Percentiles rank a stretch among this genome's conserved stretches.
These are phyloP conservation scores for Trachelus stipa DNA, from an alignment of 2,888 invertebrate genomes.

Conservation along the genomic window DNA sequence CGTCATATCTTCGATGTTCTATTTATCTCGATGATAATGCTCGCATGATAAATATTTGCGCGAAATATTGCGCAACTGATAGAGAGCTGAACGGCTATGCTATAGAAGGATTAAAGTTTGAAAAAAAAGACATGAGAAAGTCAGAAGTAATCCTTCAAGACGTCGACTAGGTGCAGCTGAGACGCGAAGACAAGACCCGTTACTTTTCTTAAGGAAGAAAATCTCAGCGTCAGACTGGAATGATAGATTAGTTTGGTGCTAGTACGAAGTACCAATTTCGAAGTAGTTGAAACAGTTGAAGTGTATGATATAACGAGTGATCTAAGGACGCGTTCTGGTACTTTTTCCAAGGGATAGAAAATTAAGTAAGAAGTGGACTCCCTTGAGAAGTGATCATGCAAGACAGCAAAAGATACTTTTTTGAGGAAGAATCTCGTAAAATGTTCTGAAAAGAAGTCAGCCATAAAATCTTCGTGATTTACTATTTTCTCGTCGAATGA, in stretches of 20 bases:
- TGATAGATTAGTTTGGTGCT: not conserved
- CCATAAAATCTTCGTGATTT: slow-evolving; percentile 43
- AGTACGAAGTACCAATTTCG: not conserved
- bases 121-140: not conserved
- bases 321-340: not conserved
- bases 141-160: not conserved
- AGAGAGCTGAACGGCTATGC: not conserved
- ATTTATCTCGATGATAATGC: not conserved
- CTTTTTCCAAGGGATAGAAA: not conserved
- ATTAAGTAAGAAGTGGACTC: not conserved
- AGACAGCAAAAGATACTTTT: not conserved
- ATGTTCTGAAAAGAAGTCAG: slow-evolving; percentile 42
- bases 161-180: not conserved
- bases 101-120: not conserved
- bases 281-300: not conserved
- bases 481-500: slow-evolving; percentile 22
- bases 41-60: not conserved
- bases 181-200: not conserved
- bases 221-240: not conserved
- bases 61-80: not conserved
- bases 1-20: not conserved
- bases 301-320: not conserved
- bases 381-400: not conserved
- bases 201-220: not conserved
- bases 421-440: slow-evolving; percentile 41